Conservation (phyloP, 1,140 invertebrate genomes). For the Bombus affinis region DNA sequence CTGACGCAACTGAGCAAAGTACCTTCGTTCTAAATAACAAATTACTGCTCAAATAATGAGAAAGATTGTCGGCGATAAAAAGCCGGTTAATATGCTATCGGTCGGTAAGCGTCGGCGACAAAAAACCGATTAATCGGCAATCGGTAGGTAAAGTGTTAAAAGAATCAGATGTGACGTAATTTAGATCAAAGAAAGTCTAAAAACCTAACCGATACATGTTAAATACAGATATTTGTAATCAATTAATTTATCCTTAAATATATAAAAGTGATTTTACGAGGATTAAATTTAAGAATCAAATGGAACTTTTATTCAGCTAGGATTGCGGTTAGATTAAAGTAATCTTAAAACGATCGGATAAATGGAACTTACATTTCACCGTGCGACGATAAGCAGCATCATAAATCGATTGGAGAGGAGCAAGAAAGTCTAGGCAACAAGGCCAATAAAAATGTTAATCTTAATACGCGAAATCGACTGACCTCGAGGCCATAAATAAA, state of each 20-base stretch:
- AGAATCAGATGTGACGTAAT: background rate
- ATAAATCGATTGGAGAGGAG: background rate
- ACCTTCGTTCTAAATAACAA: no score
- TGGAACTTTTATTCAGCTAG: no score
- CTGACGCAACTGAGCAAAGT: no score
- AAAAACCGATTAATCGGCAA: no score
- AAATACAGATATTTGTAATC: background rate
- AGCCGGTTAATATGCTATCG: no score
- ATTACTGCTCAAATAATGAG: no score
- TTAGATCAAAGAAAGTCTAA: background rate
- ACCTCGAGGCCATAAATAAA: constrained; percentile 51
- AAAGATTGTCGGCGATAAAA: no score
- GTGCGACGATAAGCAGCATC: background rate
- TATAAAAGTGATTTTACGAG: background rate
- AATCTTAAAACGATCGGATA: background rate
- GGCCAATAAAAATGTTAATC: constrained; percentile 40
- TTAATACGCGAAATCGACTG: constrained; percentile 49
- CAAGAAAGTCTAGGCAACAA: constrained; percentile 9
- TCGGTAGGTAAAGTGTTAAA: no score
- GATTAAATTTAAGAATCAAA: background rate
- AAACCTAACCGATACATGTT: background rate
- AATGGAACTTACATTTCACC: background rate
- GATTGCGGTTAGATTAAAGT: background rate
- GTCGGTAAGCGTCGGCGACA: fast-evolving
- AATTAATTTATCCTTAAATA: background rate